Base-by-base conservation (phyloP, 1,140 invertebrate genomes). In the Euschistus heros region DNA sequence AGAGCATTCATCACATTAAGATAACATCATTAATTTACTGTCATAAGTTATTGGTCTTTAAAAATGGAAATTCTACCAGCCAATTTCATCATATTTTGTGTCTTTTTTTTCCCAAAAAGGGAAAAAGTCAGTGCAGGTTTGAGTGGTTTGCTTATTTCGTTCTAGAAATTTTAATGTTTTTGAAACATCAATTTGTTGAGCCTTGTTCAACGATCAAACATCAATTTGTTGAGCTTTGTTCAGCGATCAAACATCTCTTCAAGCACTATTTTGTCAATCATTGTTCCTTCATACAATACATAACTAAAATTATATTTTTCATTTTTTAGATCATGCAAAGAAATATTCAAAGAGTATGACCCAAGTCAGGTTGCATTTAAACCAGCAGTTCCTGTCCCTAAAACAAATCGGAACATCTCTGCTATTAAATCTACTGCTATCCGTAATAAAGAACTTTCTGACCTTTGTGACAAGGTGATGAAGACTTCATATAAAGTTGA, bases 291-390 rank as follows among this genome's bases (percentile, higher is more conserved):
- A 42, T 64, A 33, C 20, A 27, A 33, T 42, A 33, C 27, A 6
- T 59, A 15, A 66, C n/a, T 46, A 13, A 15, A 55, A 3, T 24
- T 2, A 42, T 59, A 52, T 64, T 67, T 66, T 37, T 26, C 70
- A 13, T 37, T 75, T 74, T 76, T 60, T 68, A 80, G 78, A 27
- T 73, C 76, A 17, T 71, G 77, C 0, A 76, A 79, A 54, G 78
- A 85, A 64, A 73, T 84, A 13, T 83, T 79, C 70, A 71, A 75
- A 0, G 71, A 80, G 42, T 86, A 80, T 74, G 80, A 85, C 73
- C 82, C 83, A 64, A 80, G 79, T 0, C 75, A 82, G 71, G 84
- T 86, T 79, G 76, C 79, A 3, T 86, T 86, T 67, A 85, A 84
- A 72, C 85, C 84, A 0, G 68, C 82, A 0, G 77, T 86, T 46